Evolutionary conservation across 2,888 invertebrate genomes (phyloP).

Genomic region (Rhaphigaster nebulosa): DNA sequence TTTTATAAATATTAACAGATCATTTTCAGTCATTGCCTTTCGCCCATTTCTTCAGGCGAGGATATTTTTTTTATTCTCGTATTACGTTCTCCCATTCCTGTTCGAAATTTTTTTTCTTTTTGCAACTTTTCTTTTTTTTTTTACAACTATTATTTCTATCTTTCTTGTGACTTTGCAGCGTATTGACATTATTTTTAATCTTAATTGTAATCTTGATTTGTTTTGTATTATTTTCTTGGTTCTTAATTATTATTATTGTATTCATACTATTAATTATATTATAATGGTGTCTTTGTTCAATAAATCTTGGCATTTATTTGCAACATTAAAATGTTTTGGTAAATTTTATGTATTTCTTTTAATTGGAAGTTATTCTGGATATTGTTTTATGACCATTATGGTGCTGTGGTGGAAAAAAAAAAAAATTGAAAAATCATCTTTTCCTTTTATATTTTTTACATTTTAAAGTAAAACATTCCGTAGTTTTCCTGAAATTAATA

Average conservation of each 20-base stretch:
- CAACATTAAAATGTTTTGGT: conserved; percentile 31
- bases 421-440: conserved; percentile 21
- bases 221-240: conserved; percentile 48
- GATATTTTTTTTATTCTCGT: not conserved
- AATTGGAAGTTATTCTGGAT: conserved; percentile 47
- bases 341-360: conserved; percentile 48
- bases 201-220: conserved; percentile 40
- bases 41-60: not conserved
- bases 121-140: conserved; percentile 2
- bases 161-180: conserved; percentile 45
- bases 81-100: conserved; percentile 48
- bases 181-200: conserved; percentile 44
- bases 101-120: conserved; percentile 17
- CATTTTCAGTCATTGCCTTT: not conserved
- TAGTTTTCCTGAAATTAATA: not conserved
- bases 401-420: conserved; percentile 29
- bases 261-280: conserved; percentile 54
- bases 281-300: conserved; percentile 52
- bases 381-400: conserved; percentile 35
- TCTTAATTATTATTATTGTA: conserved; percentile 37
- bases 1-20: conserved; percentile 45
- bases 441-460: conserved; percentile 30
- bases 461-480: conserved; percentile 40
- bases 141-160: conserved; percentile 20
- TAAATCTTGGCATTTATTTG: conserved; percentile 47